Base-by-base conservation (phyloP, 2,888 invertebrate genomes). In the Agriotes lineatus region DNA sequence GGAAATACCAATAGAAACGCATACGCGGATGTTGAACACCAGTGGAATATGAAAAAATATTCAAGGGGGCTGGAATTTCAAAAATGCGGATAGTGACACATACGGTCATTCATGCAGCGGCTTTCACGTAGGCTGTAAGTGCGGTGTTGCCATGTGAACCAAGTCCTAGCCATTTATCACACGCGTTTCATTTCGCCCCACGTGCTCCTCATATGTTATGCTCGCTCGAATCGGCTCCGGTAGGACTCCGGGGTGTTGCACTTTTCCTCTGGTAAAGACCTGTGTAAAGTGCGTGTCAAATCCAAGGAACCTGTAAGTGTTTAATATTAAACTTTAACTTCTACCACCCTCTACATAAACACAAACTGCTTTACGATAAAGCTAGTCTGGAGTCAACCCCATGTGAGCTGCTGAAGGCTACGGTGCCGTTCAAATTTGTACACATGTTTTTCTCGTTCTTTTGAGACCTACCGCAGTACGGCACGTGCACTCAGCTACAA, bases 191-290 rank as follows among this genome's bases (percentile, higher is more conserved):
- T 79, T 79, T 79, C 75, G 75, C 72, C 71, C 77, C 78, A 78
- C 79, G 78, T 79, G 79, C 73, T 70, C 72, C 78, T 81, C 76
- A 79, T 78, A 76, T 79, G 80, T 77, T 80, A 79, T 75, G 73
- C 78, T 70, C 74, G 70, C 61, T 75, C 64, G 63, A 72, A 61
- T 67, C 63, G 12, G 65, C 48, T 65, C 39, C 58, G 33, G 48
- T 57, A 56, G 50, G 45, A 59, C 42, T 65, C 50, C 42, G 52
- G 44, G 45, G 50, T 48, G 65, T 59, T 65, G 58, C 37, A 65
- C 48, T 64, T 64, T 45, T 56, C 20, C 19, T 1, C 14, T 52
- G 7, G 14, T 1, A 14, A 52, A 52, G 18, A 10, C 6, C n/a
- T 25, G 18, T 18, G 35, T 33, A 52, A 52, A 52, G 33, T 52